Base-by-base conservation (phyloP, 2,113 vertebrate species). In the Dendropsophus ebraccatus region DNA sequence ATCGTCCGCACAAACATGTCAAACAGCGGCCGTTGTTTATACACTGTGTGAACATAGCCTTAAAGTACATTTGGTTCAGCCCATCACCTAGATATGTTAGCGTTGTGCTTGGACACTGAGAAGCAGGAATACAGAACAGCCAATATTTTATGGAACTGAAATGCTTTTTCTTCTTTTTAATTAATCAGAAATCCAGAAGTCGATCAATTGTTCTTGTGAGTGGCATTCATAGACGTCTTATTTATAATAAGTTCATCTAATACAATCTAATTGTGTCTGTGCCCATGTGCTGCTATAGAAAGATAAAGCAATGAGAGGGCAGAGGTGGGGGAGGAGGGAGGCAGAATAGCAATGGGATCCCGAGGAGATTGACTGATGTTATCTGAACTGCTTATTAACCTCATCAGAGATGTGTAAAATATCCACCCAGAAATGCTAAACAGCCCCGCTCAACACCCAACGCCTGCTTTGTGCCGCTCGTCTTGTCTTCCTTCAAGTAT, bases 301-400 rank as follows among this genome's bases (percentile, higher is more conserved):
- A 83, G 82, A 83, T 83, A 74, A 83, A 73, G 47, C 47, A 83
- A 69, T 35, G 67, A 74, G 50, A 21, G 69, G 82, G 50, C 23
- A 45, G 67, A 72, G 67, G 41, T 37, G 32, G 56, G 78, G 79
- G 58, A 47, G 58, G 11, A 67, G 58, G 67, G 21, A 82, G 52
- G 60, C 81, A 70, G 28, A 83, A 69, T 58, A 82, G 82, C 82
- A 83, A 56, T 83, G 47, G 70, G 32, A 83, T 74, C 58, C 23
- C 74, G 52, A 75, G 49, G 56, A 83, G 82, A 83, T 83, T 83
- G 82, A 83, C 82, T 83, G 82, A 83, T 83, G 82, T 58, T 83
- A 83, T 83, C 82, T 83, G 82, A 83, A 83, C 82, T 83, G 70
- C 82, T 73, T 83, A 83, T 83, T 83, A 83, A 83, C 70, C 82